Evolutionary conservation across 1,140 invertebrate species (phyloP), one percentile per base, ranked within the genome.

Genomic region (Myzus persicae): DNA sequence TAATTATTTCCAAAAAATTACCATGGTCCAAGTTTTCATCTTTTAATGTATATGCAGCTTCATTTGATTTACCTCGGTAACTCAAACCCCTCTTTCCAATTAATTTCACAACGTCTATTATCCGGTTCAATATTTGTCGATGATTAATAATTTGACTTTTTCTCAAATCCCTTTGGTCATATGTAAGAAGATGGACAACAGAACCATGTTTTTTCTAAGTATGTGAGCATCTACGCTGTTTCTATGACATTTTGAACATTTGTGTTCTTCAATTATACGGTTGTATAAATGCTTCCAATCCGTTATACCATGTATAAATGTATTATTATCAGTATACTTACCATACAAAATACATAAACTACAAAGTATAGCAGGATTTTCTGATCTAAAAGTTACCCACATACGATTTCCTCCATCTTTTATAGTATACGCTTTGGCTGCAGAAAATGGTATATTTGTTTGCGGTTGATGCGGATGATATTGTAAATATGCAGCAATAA

Each of bases 1-100:
- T 82, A 46, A 93, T 44, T 36, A 93, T 93, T 84, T 93, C 91
- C 36, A 93, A 51, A 93, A 93, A 93, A 59, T 67, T 93, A 36
- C 92, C 92, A 85, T 87, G 81, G 51, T 93, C 51, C 24, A 93
- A 11, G 36, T 84, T 81, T 44, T 40, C 59, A 84, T 93, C 67
- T 48, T 84, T 81, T 81, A 85, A 82, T 82, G n/a, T 81, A 51
- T 84, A 93, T 46, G 91, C 91, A 31, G 91, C 91, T 51, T 93
- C 91, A 51, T 93, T 92, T 26, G 26, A 40, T 44, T 93, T 81
- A 51, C 59, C 91, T 44, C 91, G 38, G 40, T 51, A 93, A 38
- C 44, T 31, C 42, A 93, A 38, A 85, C 92, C 92, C 9, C 82
- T 46, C 38, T 87, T 93, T n/a, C 92, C 92, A 38, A 93, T 85